Conservation (phyloP, 2,113 vertebrate species). For the Syrrhaptes paradoxus region DNA sequence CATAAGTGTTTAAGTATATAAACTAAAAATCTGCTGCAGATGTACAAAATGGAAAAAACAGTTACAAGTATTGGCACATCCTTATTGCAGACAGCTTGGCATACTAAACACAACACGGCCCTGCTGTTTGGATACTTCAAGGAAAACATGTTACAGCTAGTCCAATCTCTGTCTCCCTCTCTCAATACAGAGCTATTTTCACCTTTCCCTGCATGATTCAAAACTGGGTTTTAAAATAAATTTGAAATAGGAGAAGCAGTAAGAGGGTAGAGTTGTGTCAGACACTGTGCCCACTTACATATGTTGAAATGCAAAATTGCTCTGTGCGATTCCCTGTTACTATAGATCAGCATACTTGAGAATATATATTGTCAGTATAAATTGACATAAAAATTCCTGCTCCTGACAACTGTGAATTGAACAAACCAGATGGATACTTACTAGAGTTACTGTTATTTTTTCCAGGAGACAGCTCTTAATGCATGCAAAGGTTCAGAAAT, state of each 20-base stretch:
- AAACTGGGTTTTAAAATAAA: not conserved
- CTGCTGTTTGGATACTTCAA: not conserved
- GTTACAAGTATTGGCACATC: not conserved
- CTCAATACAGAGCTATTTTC: not conserved
- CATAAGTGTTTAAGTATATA: not conserved
- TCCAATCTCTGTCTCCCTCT: not conserved
- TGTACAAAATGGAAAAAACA: not conserved
- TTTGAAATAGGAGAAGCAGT: not conserved
- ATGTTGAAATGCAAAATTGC: not conserved
- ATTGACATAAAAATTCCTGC: not conserved
- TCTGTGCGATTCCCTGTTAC: not conserved
- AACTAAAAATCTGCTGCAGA: not conserved
- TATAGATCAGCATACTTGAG: fast-evolving
- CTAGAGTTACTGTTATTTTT: not conserved
- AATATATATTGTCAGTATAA: not conserved
- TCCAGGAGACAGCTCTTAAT: constrained; percentile 71
- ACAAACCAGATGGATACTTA: not conserved
- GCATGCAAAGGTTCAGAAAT: constrained; percentile 54
- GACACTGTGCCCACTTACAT: not conserved
- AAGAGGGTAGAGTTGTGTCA: not conserved
- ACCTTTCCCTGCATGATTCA: not conserved
- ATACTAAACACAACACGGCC: not conserved
- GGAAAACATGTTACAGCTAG: not conserved
- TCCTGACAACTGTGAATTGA: not conserved
- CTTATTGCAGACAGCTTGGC: not conserved